Percentiles rank a stretch among this genome's conserved stretches.
Conservation (phyloP, 2,888 invertebrate species). For the Limnephilus lunatus region DNA sequence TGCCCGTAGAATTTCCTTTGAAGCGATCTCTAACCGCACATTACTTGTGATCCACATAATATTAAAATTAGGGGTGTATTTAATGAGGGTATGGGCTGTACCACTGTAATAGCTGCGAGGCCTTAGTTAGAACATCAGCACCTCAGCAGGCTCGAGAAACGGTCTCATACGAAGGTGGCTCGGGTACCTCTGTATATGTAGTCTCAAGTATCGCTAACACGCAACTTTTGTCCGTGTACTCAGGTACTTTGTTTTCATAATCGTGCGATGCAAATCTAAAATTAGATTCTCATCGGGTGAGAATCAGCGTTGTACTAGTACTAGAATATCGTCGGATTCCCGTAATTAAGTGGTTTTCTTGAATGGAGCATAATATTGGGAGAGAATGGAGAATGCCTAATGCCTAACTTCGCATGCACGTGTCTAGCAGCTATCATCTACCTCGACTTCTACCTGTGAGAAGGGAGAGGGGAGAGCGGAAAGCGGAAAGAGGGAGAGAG, state of each 20-base stretch:
- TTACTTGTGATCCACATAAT: not conserved
- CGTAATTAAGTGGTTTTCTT: not conserved
- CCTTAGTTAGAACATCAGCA: not conserved
- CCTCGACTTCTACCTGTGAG: not conserved
- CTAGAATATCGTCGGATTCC: not conserved
- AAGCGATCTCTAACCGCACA: not conserved
- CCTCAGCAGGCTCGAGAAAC: not conserved
- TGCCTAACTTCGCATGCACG: slow-evolving; percentile 20
- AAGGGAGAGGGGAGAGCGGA: slow-evolving; percentile 6
- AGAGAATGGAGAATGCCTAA: not conserved
- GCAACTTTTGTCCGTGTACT: not conserved
- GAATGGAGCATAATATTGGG: not conserved
- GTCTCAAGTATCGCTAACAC: not conserved
- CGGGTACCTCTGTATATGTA: not conserved
- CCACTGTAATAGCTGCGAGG: not conserved
- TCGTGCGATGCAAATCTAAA: not conserved
- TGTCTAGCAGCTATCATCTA: not conserved
- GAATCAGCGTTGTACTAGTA: not conserved
- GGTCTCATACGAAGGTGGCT: not conserved
- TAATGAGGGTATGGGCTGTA: not conserved
- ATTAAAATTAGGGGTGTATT: not conserved
- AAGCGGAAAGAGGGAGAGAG: not conserved
- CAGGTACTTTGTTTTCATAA: not conserved
- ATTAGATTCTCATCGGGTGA: not conserved
- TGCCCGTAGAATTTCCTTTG: not conserved